Base-by-base conservation (phyloP, 2,888 invertebrate species). In the Phania funesta region DNA sequence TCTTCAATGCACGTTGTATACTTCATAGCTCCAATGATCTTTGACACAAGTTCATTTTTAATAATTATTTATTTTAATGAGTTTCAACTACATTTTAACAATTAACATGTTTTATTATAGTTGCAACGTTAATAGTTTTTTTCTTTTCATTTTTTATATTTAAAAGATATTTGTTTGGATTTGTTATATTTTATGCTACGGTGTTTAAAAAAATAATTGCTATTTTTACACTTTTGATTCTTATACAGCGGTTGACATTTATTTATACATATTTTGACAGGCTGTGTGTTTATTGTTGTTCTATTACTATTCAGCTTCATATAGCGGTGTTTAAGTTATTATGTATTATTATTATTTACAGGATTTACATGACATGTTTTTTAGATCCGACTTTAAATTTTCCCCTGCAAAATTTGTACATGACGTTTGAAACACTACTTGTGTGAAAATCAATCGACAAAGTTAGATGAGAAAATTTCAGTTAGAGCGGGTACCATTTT, bases 71-170 rank as follows among this genome's bases (percentile, higher is more conserved):
- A 78, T 78, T 73, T 73, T 73, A 56, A 58, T 26, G 32, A 58
- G 71, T 50, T 67, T 79, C 65, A 44, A 52, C 78, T 79, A 65
- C 29, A 67, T 58, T 68, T 68, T 80, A 68, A 70, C 70, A 68
- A 54, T 62, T 41, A 58, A 52, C 56, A 35, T 44, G 18, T 46
- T 16, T 56, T 9, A 7, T 29, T 8, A 16, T 62, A 18, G 4
- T n/a, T 38, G 1, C 9, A 75, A 75, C 46, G 32, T 54, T 54
- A 35, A 20, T 54, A 24, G 26, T 46, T 18, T 16, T 32, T 65
- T 32, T 7, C 29, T 29, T 24, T 44, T 35, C 20, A 29, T 9
- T 1, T 13, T 44, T 32, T 44, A 13, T 22, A 1, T 65, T 29
- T 24, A 35, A 29, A 13, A 13, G 5, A 13, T 38, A 2, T 38